These are phyloP conservation scores for Brachionus paranguensis DNA, from an alignment of 1,140 invertebrate genomes.

Conservation along the genomic window DNA sequence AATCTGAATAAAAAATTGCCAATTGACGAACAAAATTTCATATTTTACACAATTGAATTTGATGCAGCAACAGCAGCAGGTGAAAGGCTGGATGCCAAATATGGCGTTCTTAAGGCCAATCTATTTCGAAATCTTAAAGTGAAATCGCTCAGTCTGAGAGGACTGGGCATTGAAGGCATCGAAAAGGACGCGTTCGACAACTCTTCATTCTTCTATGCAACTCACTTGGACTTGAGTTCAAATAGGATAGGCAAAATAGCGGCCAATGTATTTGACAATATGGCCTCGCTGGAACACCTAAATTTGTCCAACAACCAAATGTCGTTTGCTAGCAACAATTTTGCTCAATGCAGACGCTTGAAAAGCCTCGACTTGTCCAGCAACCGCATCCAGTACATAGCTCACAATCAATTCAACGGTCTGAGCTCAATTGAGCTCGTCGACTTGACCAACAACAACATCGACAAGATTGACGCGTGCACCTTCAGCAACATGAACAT, in stretches of 20 bases:
- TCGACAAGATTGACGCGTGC: neutral
- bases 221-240: neutral
- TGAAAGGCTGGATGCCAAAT: neutral
- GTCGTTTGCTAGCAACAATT: neutral
- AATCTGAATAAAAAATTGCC: neutral
- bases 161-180: neutral
- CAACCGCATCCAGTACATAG: neutral
- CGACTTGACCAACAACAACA: neutral
- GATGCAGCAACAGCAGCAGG: too few species aligned
- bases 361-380: neutral
- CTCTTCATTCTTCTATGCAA: neutral
- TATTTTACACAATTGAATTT: neutral
- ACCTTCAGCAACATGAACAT: neutral
- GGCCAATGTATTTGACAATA: neutral
- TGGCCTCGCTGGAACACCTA: neutral
- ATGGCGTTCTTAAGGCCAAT: neutral
- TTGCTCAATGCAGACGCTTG: neutral
- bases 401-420: neutral
- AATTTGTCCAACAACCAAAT: conserved; percentile 5
- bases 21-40: neutral
- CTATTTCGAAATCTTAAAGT: conserved; percentile 5
- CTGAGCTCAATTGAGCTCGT: neutral
- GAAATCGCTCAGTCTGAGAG: neutral
- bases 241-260: neutral
- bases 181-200: neutral